phyloP scores from a whole-genome alignment of 2,888 invertebrate species.

The Himalopsyche kuldschensis region DNA sequence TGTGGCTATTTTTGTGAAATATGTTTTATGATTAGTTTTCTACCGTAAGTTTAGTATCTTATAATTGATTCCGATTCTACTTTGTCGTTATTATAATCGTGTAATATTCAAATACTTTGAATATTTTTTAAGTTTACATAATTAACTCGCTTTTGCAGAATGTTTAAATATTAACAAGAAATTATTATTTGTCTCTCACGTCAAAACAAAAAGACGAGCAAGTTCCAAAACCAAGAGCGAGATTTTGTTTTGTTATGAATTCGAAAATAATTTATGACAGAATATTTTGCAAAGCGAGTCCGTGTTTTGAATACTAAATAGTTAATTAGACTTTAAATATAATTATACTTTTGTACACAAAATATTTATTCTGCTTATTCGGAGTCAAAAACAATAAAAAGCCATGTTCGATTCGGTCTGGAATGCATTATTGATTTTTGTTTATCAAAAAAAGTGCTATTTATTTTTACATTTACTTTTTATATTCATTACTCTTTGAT shows the following conservation, averaged over 20 bases:
- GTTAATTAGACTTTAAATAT: background rate
- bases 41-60: no score
- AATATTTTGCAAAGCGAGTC: background rate
- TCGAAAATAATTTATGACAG: background rate
- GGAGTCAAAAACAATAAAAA: background rate
- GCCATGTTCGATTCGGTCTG: background rate
- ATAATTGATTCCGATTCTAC: no score
- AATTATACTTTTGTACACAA: background rate
- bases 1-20: no score
- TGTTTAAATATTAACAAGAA: background rate
- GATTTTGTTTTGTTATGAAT: background rate
- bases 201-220: background rate
- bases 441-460: no score
- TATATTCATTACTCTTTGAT: no score
- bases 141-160: background rate
- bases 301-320: background rate
- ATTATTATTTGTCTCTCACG: background rate
- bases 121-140: background rate
- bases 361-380: background rate
- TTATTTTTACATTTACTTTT: no score
- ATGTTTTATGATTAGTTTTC: no score
- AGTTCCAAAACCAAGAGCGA: background rate
- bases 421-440: background rate
- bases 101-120: no score
- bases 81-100: no score